Conservation (phyloP, 1,140 invertebrate species). For the Chrysomallon squamiferum region DNA sequence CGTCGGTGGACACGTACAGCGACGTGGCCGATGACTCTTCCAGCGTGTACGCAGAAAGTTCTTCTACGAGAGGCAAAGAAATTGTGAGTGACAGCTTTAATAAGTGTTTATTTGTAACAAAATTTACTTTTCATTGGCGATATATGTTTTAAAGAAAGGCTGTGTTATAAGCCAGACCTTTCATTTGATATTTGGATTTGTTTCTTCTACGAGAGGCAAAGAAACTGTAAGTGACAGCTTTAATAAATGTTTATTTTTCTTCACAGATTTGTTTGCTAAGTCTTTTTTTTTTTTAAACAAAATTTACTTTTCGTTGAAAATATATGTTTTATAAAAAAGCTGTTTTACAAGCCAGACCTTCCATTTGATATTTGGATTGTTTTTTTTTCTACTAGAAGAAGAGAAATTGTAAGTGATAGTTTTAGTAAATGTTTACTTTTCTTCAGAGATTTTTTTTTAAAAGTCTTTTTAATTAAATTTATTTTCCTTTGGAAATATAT, state of each 20-base stretch:
- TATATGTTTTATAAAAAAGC: neutral
- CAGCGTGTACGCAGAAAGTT: slow-evolving; percentile 61
- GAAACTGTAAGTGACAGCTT: slow-evolving; percentile 34
- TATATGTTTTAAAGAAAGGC: neutral
- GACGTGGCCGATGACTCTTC: slow-evolving; percentile 85
- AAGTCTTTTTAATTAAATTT: too few relatives aligned
- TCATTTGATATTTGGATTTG: neutral
- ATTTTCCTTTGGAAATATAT: neutral
- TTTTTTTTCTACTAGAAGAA: slow-evolving; percentile 40
- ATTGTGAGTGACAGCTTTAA: slow-evolving; percentile 27
- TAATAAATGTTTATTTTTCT: neutral
- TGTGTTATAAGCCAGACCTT: neutral
- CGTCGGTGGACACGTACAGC: slow-evolving; percentile 75
- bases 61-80: slow-evolving; percentile 46
- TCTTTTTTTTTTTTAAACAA: neutral
- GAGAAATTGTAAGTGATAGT: slow-evolving; percentile 37
- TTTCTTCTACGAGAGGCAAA: slow-evolving; percentile 43
- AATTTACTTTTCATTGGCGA: neutral
- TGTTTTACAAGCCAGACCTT: neutral
- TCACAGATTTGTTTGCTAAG: neutral
- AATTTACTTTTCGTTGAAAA: neutral
- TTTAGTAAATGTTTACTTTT: neutral
- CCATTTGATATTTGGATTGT: neutral
- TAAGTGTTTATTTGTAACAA: neutral
- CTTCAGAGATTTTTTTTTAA: too few relatives aligned